These are phyloP conservation scores for Aplocera efformata DNA, from an alignment of 2,888 invertebrate genomes.

Conservation along the genomic window DNA sequence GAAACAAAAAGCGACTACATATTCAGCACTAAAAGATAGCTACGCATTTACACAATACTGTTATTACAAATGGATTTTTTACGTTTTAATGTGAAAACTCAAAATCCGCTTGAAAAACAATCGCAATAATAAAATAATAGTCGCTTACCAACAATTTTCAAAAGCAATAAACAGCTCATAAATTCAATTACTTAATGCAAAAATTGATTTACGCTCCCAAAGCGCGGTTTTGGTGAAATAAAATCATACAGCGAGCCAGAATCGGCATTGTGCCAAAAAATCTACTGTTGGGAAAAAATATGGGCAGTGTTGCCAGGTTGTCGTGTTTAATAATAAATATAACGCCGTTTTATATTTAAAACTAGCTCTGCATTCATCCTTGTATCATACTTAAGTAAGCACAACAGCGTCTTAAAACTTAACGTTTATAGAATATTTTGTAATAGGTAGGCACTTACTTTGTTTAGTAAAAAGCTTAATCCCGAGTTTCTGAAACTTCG, in stretches of 20 bases:
- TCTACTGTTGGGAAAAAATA: conserved; percentile 38
- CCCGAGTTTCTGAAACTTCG: too few species aligned
- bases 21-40: too few species aligned
- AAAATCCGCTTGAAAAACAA: conserved; percentile 29
- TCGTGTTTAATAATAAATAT: conserved; percentile 7
- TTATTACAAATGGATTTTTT: too few species aligned
- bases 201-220: conserved; percentile 65
- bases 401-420: too few species aligned
- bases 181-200: conserved; percentile 77
- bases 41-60: too few species aligned
- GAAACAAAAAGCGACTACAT: too few species aligned
- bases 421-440: too few species aligned
- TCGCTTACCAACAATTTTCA: conserved; percentile 67
- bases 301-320: conserved; percentile 23
- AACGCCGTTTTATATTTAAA: conserved; percentile 4
- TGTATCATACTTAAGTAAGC: background rate
- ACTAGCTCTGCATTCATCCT: conserved; percentile 2
- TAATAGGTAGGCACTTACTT: too few species aligned
- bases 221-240: conserved; percentile 53
- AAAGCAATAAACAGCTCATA: conserved; percentile 72
- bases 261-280: conserved; percentile 68
- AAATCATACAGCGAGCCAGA: conserved; percentile 53
- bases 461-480: too few species aligned
- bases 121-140: conserved; percentile 52
- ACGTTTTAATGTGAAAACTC: conserved; percentile 7